Evolutionary conservation across 2,888 invertebrate genomes (phyloP).

Genomic region (Ligdia adustata): DNA sequence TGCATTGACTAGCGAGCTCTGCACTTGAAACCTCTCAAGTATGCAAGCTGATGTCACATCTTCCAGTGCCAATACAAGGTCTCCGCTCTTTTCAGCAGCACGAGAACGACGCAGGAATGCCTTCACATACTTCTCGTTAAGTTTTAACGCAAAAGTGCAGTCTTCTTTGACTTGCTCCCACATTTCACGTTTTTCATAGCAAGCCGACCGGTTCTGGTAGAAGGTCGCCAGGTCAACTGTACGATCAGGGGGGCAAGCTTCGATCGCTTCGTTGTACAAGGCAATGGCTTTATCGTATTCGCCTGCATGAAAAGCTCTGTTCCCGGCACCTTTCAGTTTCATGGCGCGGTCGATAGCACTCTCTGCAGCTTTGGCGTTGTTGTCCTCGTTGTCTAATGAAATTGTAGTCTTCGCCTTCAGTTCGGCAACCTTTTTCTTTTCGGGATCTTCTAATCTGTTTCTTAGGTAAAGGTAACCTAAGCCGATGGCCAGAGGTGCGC

Average conservation of each 20-base stretch:
- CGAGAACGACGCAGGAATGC: slow-evolving; percentile 93
- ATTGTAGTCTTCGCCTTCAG: slow-evolving; percentile 82
- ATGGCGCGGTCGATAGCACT: slow-evolving; percentile 90
- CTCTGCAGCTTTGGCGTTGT: slow-evolving; percentile 68
- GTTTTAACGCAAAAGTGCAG: slow-evolving; percentile 92
- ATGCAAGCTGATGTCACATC: slow-evolving; percentile 97
- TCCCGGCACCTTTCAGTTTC: slow-evolving; percentile 94
- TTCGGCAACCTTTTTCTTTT: slow-evolving; percentile 80
- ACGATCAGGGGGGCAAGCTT: slow-evolving; percentile 91
- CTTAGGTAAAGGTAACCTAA: slow-evolving; percentile 91
- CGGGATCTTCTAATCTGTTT: slow-evolving; percentile 81
- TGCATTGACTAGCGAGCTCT: slow-evolving; percentile 90
- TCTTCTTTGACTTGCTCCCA: slow-evolving; percentile 93
- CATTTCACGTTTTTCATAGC: slow-evolving; percentile 95
- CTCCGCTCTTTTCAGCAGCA: slow-evolving; percentile 91
- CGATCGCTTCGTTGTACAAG: slow-evolving; percentile 96
- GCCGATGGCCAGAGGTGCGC: slow-evolving; percentile 92
- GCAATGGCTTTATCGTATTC: slow-evolving; percentile 96
- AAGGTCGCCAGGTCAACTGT: slow-evolving; percentile 92
- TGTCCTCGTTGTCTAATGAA: slow-evolving; percentile 85
- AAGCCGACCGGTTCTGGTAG: slow-evolving; percentile 98
- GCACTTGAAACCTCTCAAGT: slow-evolving; percentile 94
- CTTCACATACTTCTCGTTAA: slow-evolving; percentile 94
- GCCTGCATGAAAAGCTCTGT: slow-evolving; percentile 92
- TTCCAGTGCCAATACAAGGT: slow-evolving; percentile 92